A percentile compares a stretch with the other conserved stretches of the same genome.
Evolutionary conservation across 2,797 vertebrate species (phyloP).

Genomic region (Odontamblyopus lacepedii): DNA sequence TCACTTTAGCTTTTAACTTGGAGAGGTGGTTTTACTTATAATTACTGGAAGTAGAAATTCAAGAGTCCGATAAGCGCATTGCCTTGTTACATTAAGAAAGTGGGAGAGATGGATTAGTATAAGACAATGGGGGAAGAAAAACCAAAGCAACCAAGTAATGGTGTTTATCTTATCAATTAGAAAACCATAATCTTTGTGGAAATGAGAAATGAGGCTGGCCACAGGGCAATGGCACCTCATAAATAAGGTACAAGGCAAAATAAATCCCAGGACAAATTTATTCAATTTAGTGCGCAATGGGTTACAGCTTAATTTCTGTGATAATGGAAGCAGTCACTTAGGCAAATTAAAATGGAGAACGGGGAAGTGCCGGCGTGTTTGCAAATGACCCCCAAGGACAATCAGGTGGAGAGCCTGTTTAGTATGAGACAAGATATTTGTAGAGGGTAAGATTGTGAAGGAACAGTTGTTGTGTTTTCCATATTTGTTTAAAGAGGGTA

Average conservation of each 20-base stretch:
- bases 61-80: constrained; percentile 64
- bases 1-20: constrained; percentile 57
- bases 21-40: constrained; percentile 55
- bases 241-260: constrained; percentile 60
- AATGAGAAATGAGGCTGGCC: constrained; percentile 72
- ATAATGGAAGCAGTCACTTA: constrained; percentile 58
- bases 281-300: constrained; percentile 68
- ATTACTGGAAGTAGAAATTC: constrained; percentile 65
- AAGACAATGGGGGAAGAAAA: constrained; percentile 35
- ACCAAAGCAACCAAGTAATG: constrained; percentile 48
- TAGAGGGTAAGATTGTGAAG: constrained; percentile 2
- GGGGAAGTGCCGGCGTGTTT: constrained; percentile 47
- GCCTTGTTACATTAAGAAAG: constrained; percentile 61
- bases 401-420: constrained; percentile 32
- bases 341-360: constrained; percentile 58
- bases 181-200: constrained; percentile 65
- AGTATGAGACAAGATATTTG: constrained; percentile 25
- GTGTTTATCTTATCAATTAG: constrained; percentile 79
- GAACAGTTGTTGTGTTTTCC: background rate
- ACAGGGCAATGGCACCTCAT: constrained; percentile 65
- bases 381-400: constrained; percentile 49
- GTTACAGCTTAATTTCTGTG: constrained; percentile 67
- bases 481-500: too few species aligned
- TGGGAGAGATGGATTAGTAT: constrained; percentile 57
- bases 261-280: constrained; percentile 66